These are phyloP conservation scores for Mus spicilegus DNA, from an alignment of 2,113 vertebrate genomes.

Conservation along the genomic window DNA sequence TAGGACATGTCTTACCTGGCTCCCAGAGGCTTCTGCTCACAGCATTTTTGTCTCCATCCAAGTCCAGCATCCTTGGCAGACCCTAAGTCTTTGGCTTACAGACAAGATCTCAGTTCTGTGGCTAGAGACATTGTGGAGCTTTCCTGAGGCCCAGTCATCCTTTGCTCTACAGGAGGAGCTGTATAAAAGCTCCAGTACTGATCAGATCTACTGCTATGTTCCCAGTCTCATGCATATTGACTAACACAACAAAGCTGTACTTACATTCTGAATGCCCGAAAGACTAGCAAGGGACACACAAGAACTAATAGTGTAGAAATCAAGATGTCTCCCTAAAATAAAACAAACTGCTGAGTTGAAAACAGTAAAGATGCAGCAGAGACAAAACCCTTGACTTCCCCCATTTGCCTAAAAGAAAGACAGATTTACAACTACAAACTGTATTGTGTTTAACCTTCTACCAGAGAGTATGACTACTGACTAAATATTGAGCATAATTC, in stretches of 20 bases:
- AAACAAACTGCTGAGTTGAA: neutral
- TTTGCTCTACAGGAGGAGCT: neutral
- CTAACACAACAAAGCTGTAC: neutral
- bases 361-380: neutral
- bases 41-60: neutral
- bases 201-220: neutral
- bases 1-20: neutral
- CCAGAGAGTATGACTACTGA: neutral
- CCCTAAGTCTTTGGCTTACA: neutral
- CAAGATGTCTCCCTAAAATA: neutral
- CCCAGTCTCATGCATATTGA: neutral
- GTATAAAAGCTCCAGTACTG: neutral
- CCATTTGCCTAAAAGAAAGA: neutral
- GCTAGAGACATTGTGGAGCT: neutral
- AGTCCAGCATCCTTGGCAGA: neutral
- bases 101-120: neutral
- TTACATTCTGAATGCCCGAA: neutral
- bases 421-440: neutral
- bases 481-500: neutral
- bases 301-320: neutral
- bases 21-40: neutral
- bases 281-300: neutral
- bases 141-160: neutral
- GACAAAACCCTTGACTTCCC: neutral
- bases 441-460: neutral